Evolutionary conservation across 2,888 invertebrate species (phyloP), one percentile per base, ranked within the genome.

Genomic region (Drosophila cracens): DNA sequence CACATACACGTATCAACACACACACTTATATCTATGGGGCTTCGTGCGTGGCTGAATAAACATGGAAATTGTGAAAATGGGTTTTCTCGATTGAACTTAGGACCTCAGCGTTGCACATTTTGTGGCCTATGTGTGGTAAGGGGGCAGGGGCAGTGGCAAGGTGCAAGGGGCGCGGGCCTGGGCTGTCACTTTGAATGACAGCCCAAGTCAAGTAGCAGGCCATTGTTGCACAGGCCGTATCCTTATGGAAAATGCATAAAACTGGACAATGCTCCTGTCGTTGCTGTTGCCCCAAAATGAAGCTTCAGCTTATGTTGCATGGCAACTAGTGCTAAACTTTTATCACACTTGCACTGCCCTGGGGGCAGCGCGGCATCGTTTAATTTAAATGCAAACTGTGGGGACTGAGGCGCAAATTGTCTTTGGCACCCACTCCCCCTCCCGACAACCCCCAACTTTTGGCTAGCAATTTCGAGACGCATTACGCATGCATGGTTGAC

Each of bases 401-500:
- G 69, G 69, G 77, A 43, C 70, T 70, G 70, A 70, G 85, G 72
- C 53, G 65, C 76, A 87, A 87, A 87, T 82, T 87, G 82, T 83
- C 88, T 85, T 85, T 85, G 58, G 58, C 57, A 6, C 51, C 54
- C 36, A 33, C 67, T 27, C 40, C 18, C 40, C 21, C 25, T 16
- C 40, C 18, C 31, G 49, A 0, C 18, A n/a, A 16, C 53, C 31
- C 31, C n/a, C 58, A 27, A 7, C 36, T 27, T 49, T 51, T 60
- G 27, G 82, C 52, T 48, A 33, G 80, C 87, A 82, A 87, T 82
- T 89, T 82, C 86, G 87, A 84, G 82, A 84, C 82, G 82, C 82
- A 92, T 91, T 91, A 91, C 76, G 81, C 89, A 92, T 92, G 92
- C 91, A 92, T 91, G 92, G 81, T 79, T 89, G 91, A 77, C 89